Conservation (phyloP, 2,797 vertebrate genomes). For the Lagorchestes hirsutus region DNA sequence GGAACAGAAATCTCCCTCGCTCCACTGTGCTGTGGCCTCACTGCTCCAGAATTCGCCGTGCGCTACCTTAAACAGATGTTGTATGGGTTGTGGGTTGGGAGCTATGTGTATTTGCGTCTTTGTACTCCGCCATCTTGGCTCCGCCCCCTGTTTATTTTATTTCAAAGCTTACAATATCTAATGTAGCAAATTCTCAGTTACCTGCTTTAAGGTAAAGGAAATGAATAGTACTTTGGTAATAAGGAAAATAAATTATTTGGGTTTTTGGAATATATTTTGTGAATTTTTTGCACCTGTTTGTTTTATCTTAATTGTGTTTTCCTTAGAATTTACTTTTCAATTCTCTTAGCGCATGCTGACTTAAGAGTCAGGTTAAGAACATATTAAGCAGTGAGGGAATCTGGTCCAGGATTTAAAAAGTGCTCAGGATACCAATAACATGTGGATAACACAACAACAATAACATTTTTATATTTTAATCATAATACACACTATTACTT, state of each 20-base stretch:
- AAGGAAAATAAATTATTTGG: not conserved
- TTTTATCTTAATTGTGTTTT: not conserved
- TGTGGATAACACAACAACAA: not conserved
- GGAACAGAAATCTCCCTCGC: too few species aligned
- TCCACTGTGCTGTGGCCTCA: too few species aligned
- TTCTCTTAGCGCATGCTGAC: not conserved
- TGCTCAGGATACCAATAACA: not conserved
- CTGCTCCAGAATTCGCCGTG: too few species aligned
- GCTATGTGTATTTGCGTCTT: too few species aligned
- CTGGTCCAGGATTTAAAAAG: not conserved
- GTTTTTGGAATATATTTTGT: not conserved
- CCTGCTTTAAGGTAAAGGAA: not conserved
- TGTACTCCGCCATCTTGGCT: too few species aligned
- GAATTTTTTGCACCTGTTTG: not conserved
- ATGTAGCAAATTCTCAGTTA: conserved; percentile 45
- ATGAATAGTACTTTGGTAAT: not conserved
- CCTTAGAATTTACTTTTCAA: not conserved
- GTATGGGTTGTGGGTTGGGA: too few species aligned
- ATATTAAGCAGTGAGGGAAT: not conserved
- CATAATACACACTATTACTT: not conserved
- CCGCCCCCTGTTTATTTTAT: too few species aligned
- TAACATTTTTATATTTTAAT: not conserved
- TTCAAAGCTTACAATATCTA: conserved; percentile 44
- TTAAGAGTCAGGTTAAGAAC: not conserved
- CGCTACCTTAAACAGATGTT: too few species aligned